Evolutionary conservation across 2,113 vertebrate species (phyloP), one percentile per base, ranked within the genome.

Genomic region (Paraplagusia blochii): DNA sequence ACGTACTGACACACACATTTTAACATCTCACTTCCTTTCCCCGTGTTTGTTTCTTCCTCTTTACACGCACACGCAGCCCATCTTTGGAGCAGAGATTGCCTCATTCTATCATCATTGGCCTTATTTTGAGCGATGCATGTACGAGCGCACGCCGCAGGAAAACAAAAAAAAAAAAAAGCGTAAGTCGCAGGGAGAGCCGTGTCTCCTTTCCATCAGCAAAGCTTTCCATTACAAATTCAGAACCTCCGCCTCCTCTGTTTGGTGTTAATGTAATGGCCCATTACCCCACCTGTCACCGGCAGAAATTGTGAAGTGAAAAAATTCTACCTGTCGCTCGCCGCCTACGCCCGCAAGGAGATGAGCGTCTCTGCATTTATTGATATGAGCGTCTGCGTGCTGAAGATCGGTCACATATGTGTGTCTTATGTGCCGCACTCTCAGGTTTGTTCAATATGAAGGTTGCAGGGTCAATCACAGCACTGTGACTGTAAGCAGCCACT

Each of bases 81-180:
- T 35, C 80, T 79, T 77, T 84, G 80, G 72, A 83, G 76, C 50
- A 64, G 63, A 74, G 85, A 88, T 87, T 87, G 85, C 85, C 83
- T 88, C 87, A 88, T 88, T 88, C 83, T 88, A 87, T 86, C 87
- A 84, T 85, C 87, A 87, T 76, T 85, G 85, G 80, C 82, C 85
- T 77, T 85, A 79, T 87, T 87, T 74, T 78, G 79, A 87, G 76
- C 38, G 35, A 72, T 75, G 63, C 33, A 44, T 76, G 70, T 39
- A 16, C n/a, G 19, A 44, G 80, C 53, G 75, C 34, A 73, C 11
- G 38, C 80, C 67, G 74, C 72, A 71, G 74, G 13, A 11, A 5
- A 29, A 29, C 2, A 29, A 29, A 29, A 29, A 29, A 29, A 29
- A 29, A 71, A 53, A 56, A 58, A 53, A 79, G 53, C 53, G 53